Conservation (phyloP, 1,140 invertebrate species). For the Diprion similis region DNA sequence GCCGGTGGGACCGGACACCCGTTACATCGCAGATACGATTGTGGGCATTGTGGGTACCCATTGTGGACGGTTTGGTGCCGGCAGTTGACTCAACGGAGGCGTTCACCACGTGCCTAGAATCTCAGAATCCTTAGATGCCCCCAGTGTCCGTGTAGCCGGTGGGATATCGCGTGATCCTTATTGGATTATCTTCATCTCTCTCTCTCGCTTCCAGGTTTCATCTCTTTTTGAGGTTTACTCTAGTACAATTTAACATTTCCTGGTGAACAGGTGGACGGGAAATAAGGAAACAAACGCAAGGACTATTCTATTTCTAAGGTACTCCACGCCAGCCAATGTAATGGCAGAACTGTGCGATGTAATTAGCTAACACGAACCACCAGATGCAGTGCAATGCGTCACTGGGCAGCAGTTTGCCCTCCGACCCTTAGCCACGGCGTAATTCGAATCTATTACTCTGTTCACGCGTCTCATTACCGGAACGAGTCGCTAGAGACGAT, state of each 20-base stretch:
- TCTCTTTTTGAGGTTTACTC: neutral
- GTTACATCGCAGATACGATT: conserved; percentile 2
- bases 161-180: conserved; percentile 2
- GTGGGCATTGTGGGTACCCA: neutral
- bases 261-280: too few relatives aligned
- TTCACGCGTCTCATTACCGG: conserved; percentile 50
- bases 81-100: neutral
- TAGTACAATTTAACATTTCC: too few relatives aligned
- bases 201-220: neutral
- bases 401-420: conserved; percentile 39
- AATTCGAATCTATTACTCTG: conserved; percentile 58
- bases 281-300: too few relatives aligned
- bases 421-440: conserved; percentile 33
- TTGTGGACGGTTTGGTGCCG: neutral
- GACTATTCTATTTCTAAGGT: too few relatives aligned
- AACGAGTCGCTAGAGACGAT: conserved; percentile 9
- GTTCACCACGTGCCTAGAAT: neutral
- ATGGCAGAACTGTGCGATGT: neutral
- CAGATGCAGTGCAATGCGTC: conserved; percentile 45
- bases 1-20: neutral
- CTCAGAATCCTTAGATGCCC: too few relatives aligned
- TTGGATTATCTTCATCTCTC: neutral
- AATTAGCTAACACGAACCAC: neutral
- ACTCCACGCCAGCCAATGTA: neutral
- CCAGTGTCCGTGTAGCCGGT: neutral